A percentile compares a stretch with the other conserved stretches of the same genome.
These are phyloP conservation scores for Triplophysa dalaica DNA, from an alignment of 2,113 vertebrate genomes.

Conservation along the genomic window DNA sequence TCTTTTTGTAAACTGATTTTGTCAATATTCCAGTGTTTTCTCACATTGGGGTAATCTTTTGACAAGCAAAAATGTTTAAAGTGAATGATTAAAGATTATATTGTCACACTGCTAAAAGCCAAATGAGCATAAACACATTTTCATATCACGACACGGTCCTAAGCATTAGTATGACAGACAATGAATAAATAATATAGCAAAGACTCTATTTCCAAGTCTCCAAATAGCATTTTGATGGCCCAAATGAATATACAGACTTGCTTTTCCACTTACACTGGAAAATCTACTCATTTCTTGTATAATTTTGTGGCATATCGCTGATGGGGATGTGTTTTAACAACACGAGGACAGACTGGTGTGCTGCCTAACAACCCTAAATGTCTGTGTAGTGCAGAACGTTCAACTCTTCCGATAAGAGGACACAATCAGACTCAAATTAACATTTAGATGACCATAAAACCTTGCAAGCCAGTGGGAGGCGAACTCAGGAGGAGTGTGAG, in stretches of 20 bases:
- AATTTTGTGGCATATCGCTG: neutral
- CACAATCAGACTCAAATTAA: conserved; percentile 63
- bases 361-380: conserved; percentile 14
- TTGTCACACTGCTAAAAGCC: conserved; percentile 30
- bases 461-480: conserved; percentile 51
- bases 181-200: conserved; percentile 54
- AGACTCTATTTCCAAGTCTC: conserved; percentile 41
- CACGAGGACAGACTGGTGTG: neutral
- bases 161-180: conserved; percentile 34
- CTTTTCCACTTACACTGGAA: conserved; percentile 38
- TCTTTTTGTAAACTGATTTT: neutral
- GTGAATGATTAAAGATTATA: neutral
- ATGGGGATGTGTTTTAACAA: neutral
- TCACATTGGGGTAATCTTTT: neutral
- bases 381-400: neutral
- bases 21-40: neutral
- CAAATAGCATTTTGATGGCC: conserved; percentile 36
- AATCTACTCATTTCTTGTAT: conserved; percentile 27
- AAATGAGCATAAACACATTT: conserved; percentile 37
- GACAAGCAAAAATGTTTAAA: conserved; percentile 1
- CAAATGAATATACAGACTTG: conserved; percentile 47
- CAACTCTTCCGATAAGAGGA: conserved; percentile 14
- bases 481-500: conserved; percentile 54
- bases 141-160: conserved; percentile 37
- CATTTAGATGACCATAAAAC: conserved; percentile 67